A percentile compares a stretch with the other conserved stretches of the same genome.
These are phyloP conservation scores for Melanostoma mellinum DNA, from an alignment of 2,888 invertebrate species.

Conservation along the genomic window DNA sequence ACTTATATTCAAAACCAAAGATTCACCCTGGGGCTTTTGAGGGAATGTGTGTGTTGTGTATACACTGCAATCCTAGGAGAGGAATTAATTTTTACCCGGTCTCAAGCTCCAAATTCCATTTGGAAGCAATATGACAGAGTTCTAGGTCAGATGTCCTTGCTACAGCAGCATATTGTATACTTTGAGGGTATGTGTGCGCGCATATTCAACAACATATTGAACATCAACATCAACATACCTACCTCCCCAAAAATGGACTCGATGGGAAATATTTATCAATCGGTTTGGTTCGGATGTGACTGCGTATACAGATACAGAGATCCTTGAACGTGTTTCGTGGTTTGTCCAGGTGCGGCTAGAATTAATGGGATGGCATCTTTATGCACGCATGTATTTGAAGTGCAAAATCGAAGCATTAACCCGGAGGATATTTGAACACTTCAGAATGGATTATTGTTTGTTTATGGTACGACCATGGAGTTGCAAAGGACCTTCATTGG, in stretches of 20 bases:
- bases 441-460: slow-evolving; percentile 26
- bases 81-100: neutral
- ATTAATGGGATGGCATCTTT: slow-evolving; percentile 7
- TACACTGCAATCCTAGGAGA: slow-evolving; percentile 3
- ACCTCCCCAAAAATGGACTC: neutral
- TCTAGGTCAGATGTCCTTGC: slow-evolving; percentile 6
- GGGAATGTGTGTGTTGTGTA: slow-evolving; percentile 4
- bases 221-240: neutral
- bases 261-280: slow-evolving; percentile 24
- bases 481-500: neutral
- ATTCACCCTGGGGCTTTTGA: slow-evolving; percentile 7
- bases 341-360: neutral
- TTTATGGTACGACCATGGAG: neutral
- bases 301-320: neutral
- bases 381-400: slow-evolving; percentile 13
- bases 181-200: slow-evolving; percentile 7
- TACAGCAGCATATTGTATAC: neutral
- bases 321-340: slow-evolving; percentile 21
- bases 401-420: slow-evolving; percentile 30
- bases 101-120: slow-evolving; percentile 9
- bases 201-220: neutral
- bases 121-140: slow-evolving; percentile 1
- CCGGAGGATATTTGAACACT: slow-evolving; percentile 30
- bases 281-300: neutral
- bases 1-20: slow-evolving; percentile 19